Percentiles rank a stretch among this genome's conserved stretches.
Evolutionary conservation across 2,888 invertebrate genomes (phyloP).

Genomic region (Sylvicola cinctus): DNA sequence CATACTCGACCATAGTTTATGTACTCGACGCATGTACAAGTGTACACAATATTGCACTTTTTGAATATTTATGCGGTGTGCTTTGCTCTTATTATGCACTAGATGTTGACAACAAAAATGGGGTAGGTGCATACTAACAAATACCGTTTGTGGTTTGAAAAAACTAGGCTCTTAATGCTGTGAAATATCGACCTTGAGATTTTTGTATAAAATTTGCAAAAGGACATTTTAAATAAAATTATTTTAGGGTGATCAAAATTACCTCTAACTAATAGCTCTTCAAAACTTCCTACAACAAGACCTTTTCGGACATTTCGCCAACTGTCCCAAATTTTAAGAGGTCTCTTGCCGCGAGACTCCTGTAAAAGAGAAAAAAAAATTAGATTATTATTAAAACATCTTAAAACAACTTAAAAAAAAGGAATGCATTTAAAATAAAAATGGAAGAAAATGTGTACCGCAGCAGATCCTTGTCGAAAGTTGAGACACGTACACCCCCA

Average conservation of each 20-base stretch:
- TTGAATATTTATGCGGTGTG: too few species aligned
- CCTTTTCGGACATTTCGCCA: constrained; percentile 85
- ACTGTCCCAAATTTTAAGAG: constrained; percentile 94
- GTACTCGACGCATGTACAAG: too few species aligned
- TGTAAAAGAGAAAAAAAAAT: constrained; percentile 27
- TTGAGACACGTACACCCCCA: constrained; percentile 23
- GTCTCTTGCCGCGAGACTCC: constrained; percentile 90
- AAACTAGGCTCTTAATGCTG: too few species aligned
- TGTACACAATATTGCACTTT: too few species aligned
- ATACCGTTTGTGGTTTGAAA: too few species aligned
- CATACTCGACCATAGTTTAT: too few species aligned
- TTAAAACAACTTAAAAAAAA: constrained; percentile 1
- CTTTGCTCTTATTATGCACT: too few species aligned
- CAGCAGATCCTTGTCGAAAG: constrained; percentile 23
- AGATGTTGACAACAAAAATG: too few species aligned
- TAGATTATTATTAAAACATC: constrained; percentile 2
- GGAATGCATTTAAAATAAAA: background rate
- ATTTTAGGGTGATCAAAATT: too few species aligned
- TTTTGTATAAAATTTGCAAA: too few species aligned
- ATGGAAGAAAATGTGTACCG: constrained; percentile 5
- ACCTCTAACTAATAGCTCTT: constrained; percentile 70
- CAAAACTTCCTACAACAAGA: constrained; percentile 77
- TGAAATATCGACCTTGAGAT: too few species aligned
- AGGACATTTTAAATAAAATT: too few species aligned
- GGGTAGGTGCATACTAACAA: background rate